Percentiles rank a stretch among this genome's conserved stretches.
Evolutionary conservation across 2,888 invertebrate species (phyloP).

Genomic region (Serrognathus titanus): DNA sequence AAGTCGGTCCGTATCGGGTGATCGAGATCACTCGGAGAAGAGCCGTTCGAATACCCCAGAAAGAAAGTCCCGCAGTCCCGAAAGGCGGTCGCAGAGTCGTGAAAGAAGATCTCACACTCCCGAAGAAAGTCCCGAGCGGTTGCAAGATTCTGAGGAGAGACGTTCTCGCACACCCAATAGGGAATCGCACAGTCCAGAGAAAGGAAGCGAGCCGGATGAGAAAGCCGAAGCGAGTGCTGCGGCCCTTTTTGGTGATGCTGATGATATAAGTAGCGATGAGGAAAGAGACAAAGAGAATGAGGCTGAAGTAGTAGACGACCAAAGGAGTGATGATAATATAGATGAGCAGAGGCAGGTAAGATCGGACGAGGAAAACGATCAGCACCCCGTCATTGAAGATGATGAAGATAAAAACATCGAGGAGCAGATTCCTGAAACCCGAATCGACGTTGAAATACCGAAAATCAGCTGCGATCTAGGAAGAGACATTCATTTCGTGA

Average conservation of each 20-base stretch:
- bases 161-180: background rate
- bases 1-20: constrained; percentile 3
- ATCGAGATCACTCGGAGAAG: constrained; percentile 31
- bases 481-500: constrained; percentile 90
- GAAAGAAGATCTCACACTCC: constrained; percentile 39
- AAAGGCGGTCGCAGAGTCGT: background rate
- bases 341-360: constrained; percentile 43
- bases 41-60: constrained; percentile 11
- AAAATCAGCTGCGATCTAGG: constrained; percentile 91
- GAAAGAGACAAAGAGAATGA: constrained; percentile 56
- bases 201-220: constrained; percentile 35
- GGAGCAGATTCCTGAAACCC: constrained; percentile 84
- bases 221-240: constrained; percentile 68
- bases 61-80: background rate
- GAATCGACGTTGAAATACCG: constrained; percentile 96
- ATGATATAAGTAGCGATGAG: constrained; percentile 87
- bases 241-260: constrained; percentile 89
- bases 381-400: constrained; percentile 21
- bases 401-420: constrained; percentile 71
- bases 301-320: constrained; percentile 38
- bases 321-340: constrained; percentile 36
- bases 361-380: constrained; percentile 52
- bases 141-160: background rate
- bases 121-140: constrained; percentile 25
- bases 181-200: background rate